phyloP scores from a whole-genome alignment of 2,888 invertebrate genomes.

The Molorchus minor region DNA sequence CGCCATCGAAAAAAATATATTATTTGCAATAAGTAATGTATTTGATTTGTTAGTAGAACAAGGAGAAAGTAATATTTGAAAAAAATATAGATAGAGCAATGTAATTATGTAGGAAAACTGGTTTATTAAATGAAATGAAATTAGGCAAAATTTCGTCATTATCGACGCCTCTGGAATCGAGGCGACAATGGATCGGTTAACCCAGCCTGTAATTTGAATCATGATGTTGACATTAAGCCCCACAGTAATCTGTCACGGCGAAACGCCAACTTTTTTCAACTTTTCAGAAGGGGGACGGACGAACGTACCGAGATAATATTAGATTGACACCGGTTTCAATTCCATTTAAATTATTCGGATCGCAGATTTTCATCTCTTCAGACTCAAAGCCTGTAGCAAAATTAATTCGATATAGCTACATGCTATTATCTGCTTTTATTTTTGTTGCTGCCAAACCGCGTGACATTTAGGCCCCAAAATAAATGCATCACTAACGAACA shows the following conservation, averaged over 20 bases:
- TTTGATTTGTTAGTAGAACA: too few species aligned
- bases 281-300: slow-evolving; percentile 47
- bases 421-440: slow-evolving; percentile 42
- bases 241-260: slow-evolving; percentile 61
- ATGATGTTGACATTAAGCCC: slow-evolving; percentile 63
- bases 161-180: slow-evolving; percentile 36
- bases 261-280: slow-evolving; percentile 59
- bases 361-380: slow-evolving; percentile 59
- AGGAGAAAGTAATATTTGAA: too few species aligned
- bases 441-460: slow-evolving; percentile 26
- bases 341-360: slow-evolving; percentile 60
- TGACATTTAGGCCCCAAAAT: too few species aligned
- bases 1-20: too few species aligned
- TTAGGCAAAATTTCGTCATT: too few species aligned
- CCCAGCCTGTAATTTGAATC: slow-evolving; percentile 61
- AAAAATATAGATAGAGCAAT: too few species aligned
- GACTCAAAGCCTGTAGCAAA: slow-evolving; percentile 56
- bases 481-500: neutral
- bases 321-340: slow-evolving; percentile 62
- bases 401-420: slow-evolving; percentile 56
- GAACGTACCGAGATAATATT: slow-evolving; percentile 57
- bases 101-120: too few species aligned
- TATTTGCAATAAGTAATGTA: too few species aligned
- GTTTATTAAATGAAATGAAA: too few species aligned
- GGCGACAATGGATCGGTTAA: slow-evolving; percentile 45